A percentile compares a stretch with the other conserved stretches of the same genome.
phyloP scores from a whole-genome alignment of 1,140 invertebrate genomes.

The Radopholus similis region DNA sequence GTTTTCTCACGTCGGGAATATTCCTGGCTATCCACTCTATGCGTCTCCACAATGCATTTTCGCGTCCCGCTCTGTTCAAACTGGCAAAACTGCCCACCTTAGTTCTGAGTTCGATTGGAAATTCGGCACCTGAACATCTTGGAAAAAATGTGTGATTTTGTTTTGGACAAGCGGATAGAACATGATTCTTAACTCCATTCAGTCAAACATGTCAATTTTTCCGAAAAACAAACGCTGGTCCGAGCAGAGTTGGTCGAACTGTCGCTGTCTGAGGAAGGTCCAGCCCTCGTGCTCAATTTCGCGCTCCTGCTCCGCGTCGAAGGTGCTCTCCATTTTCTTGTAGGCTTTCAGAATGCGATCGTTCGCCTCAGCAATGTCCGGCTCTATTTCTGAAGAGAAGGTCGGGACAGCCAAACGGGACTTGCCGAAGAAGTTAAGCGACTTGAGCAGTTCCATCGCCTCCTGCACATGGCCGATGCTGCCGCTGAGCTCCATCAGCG shows the following conservation, averaged over 20 bases:
- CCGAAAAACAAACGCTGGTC: slow-evolving; percentile 40
- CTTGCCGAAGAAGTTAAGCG: slow-evolving; percentile 48
- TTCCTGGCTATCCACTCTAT: slow-evolving; percentile 54
- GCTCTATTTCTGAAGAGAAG: slow-evolving; percentile 36
- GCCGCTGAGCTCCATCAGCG: slow-evolving; percentile 54
- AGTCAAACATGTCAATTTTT: too few species aligned
- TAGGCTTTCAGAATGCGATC: slow-evolving; percentile 37
- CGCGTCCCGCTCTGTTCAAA: slow-evolving; percentile 13
- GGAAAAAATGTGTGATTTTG: slow-evolving; percentile 4
- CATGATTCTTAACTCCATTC: too few species aligned
- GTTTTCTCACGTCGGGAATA: slow-evolving; percentile 35
- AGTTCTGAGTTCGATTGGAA: slow-evolving; percentile 31
- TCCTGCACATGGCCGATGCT: slow-evolving; percentile 41
- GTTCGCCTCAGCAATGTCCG: slow-evolving; percentile 38
- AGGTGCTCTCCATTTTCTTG: slow-evolving; percentile 37
- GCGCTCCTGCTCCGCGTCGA: slow-evolving; percentile 36
- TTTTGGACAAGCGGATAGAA: not conserved
- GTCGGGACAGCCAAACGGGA: not conserved
- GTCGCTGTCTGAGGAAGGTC: slow-evolving; percentile 46
- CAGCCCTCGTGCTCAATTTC: slow-evolving; percentile 47
- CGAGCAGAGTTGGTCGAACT: slow-evolving; percentile 41
- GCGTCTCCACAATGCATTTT: slow-evolving; percentile 48
- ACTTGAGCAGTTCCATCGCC: slow-evolving; percentile 42
- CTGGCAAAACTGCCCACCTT: slow-evolving; percentile 30
- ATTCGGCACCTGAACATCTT: slow-evolving; percentile 20